Evolutionary conservation across 2,113 vertebrate species (phyloP).

Genomic region (Rutilus rutilus): DNA sequence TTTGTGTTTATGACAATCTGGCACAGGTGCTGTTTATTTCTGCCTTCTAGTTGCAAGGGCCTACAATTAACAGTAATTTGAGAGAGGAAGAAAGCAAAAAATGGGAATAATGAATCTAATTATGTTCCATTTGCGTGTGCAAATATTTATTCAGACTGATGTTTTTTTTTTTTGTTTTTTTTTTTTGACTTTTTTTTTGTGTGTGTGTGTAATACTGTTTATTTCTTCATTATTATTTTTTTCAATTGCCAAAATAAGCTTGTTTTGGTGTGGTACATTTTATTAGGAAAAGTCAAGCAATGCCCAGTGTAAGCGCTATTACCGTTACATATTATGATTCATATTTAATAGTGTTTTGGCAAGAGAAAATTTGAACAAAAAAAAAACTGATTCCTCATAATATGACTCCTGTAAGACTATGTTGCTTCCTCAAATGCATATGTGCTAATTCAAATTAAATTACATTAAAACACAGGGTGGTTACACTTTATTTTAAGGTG

Average conservation of each 20-base stretch:
- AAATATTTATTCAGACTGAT: conserved; percentile 66
- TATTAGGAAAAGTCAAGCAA: conserved; percentile 20
- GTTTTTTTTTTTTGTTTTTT: conserved; percentile 47
- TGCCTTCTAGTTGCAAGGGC: conserved; percentile 63
- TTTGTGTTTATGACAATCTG: conserved; percentile 55
- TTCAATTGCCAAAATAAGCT: conserved; percentile 17
- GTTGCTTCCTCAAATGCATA: background rate
- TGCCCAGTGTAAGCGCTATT: background rate
- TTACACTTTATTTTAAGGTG: no score
- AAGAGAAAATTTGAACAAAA: background rate
- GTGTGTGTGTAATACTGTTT: conserved; percentile 24
- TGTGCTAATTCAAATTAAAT: background rate
- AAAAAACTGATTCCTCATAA: background rate
- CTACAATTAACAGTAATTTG: conserved; percentile 67
- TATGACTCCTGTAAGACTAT: no score
- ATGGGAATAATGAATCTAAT: conserved; percentile 55
- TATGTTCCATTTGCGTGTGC: conserved; percentile 61
- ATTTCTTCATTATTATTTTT: conserved; percentile 8
- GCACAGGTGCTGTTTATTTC: conserved; percentile 56
- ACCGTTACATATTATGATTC: conserved; percentile 13
- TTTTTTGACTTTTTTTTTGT: conserved; percentile 54
- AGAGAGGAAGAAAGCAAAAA: conserved; percentile 71
- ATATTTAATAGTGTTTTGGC: conserved; percentile 13
- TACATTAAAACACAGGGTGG: background rate
- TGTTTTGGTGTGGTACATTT: conserved; percentile 11